A percentile compares a stretch with the other conserved stretches of the same genome.
Evolutionary conservation across 1,140 invertebrate genomes (phyloP).

Genomic region (Eumaeus atala): DNA sequence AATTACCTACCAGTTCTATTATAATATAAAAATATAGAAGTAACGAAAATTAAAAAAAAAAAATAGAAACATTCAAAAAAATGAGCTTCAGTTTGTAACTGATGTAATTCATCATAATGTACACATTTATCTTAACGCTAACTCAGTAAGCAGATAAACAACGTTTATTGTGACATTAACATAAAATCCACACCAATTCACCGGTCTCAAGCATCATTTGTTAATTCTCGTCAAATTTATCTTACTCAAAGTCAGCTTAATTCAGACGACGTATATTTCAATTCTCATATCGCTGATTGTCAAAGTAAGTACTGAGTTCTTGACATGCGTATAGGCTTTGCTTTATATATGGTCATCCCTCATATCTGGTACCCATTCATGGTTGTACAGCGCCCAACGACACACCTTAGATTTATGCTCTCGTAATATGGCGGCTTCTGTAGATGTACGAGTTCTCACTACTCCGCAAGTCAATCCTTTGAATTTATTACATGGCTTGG

Average conservation of each 20-base stretch:
- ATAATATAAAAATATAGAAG: too few relatives aligned
- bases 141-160: neutral
- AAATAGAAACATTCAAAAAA: too few relatives aligned
- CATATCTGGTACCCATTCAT: conserved; percentile 59
- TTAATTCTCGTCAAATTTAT: conserved; percentile 26
- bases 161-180: conserved; percentile 1
- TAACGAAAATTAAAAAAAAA: too few relatives aligned
- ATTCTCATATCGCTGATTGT: conserved; percentile 57
- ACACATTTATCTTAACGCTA: neutral
- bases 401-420: conserved; percentile 65
- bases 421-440: conserved; percentile 56
- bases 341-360: conserved; percentile 50
- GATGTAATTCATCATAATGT: conserved; percentile 1
- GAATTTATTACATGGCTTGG: conserved; percentile 57
- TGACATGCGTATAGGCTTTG: conserved; percentile 43
- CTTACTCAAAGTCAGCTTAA: conserved; percentile 30
- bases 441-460: conserved; percentile 60
- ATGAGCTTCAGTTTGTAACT: too few relatives aligned
- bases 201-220: conserved; percentile 3
- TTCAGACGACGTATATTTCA: conserved; percentile 58
- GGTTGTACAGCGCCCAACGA: conserved; percentile 40
- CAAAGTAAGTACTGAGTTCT: conserved; percentile 48
- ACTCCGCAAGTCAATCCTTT: conserved; percentile 49
- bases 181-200: neutral
- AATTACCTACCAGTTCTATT: too few relatives aligned